A percentile compares a stretch with the other conserved stretches of the same genome.
phyloP scores from a whole-genome alignment of 1,140 invertebrate genomes.

The Chrysoperla carnea region DNA sequence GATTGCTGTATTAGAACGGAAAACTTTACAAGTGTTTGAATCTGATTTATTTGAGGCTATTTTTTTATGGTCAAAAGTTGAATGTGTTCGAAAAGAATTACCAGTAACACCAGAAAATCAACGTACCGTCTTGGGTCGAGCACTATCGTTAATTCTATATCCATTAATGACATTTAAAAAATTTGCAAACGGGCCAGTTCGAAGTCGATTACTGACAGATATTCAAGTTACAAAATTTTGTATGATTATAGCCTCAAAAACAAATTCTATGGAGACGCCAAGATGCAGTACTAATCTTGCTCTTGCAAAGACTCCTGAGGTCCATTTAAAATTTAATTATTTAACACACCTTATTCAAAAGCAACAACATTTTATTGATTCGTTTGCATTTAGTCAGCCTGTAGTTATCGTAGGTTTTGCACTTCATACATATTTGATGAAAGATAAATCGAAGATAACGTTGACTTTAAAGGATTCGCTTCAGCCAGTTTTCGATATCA shows the following conservation, averaged over 20 bases:
- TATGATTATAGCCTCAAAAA: constrained; percentile 66
- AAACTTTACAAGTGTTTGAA: constrained; percentile 67
- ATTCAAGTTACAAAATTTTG: constrained; percentile 60
- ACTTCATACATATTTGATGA: too few species aligned
- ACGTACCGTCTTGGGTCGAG: constrained; percentile 43
- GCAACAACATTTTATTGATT: too few species aligned
- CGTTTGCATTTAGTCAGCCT: too few species aligned
- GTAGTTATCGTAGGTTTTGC: too few species aligned
- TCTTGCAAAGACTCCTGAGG: too few species aligned
- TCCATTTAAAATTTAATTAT: too few species aligned
- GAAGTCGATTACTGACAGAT: constrained; percentile 59
- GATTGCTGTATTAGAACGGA: constrained; percentile 60
- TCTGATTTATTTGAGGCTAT: constrained; percentile 62
- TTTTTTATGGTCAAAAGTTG: constrained; percentile 60
- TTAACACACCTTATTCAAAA: too few species aligned
- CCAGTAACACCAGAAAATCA: constrained; percentile 52
- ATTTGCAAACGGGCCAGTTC: constrained; percentile 66
- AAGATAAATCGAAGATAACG: too few species aligned
- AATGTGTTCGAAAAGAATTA: constrained; percentile 49
- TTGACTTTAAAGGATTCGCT: too few species aligned
- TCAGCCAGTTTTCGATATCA: too few species aligned
- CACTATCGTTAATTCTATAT: constrained; percentile 60
- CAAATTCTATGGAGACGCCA: constrained; percentile 53
- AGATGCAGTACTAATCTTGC: constrained; percentile 55
- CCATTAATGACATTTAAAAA: constrained; percentile 78